phyloP scores from a whole-genome alignment of 1,140 invertebrate species.

The Propsilocerus akamusi region DNA sequence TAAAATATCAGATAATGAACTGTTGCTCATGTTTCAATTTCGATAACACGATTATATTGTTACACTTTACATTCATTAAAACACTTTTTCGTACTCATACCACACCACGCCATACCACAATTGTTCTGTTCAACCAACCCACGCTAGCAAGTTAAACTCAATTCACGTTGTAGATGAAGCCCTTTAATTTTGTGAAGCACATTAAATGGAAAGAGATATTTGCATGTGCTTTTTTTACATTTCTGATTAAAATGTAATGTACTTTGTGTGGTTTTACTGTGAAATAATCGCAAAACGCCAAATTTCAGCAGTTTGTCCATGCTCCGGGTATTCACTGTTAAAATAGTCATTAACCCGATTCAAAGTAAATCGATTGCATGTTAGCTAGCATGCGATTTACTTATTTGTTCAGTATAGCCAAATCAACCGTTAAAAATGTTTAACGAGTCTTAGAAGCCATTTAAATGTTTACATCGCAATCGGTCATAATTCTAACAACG shows the following conservation, averaged over 20 bases:
- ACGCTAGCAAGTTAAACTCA: background rate
- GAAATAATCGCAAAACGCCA: no score
- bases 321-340: background rate
- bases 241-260: conserved; percentile 2
- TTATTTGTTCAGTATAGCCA: no score
- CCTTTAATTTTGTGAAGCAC: background rate
- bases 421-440: no score
- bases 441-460: no score
- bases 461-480: no score
- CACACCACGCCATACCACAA: no score
- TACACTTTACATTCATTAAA: conserved; percentile 2
- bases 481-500: no score
- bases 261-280: background rate
- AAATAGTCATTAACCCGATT: no score
- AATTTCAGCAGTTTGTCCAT: background rate
- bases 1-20: conserved; percentile 3
- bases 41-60: conserved; percentile 2
- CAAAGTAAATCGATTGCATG: no score
- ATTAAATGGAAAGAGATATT: no score
- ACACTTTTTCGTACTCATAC: background rate
- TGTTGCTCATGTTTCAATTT: conserved; percentile 4
- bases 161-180: conserved; percentile 1
- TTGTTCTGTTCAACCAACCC: background rate
- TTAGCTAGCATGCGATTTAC: no score
- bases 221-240: no score